Evolutionary conservation across 2,113 vertebrate genomes (phyloP).

Genomic region (Amphiprion ocellaris): DNA sequence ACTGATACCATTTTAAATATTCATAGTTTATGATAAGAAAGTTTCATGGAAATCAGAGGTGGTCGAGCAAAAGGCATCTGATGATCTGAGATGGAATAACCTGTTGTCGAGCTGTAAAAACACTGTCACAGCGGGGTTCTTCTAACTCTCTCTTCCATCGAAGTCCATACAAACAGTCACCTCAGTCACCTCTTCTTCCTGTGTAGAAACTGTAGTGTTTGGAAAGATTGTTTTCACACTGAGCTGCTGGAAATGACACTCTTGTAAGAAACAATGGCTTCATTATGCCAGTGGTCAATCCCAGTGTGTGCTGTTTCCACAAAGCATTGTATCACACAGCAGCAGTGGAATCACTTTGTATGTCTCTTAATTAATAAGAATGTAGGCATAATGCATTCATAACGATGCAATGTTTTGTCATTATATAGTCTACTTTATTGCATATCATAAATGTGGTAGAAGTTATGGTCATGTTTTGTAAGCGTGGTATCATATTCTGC

Average conservation of each 20-base stretch:
- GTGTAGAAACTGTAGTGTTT: slow-evolving; percentile 2
- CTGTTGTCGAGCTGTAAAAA: slow-evolving; percentile 23
- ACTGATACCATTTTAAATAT: too few relatives aligned
- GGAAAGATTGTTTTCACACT: slow-evolving; percentile 52
- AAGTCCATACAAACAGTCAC: neutral
- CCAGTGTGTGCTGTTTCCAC: slow-evolving; percentile 12
- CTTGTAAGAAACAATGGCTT: slow-evolving; percentile 54
- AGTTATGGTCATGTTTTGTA: neutral
- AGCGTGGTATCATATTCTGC: slow-evolving; percentile 23
- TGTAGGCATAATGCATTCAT: slow-evolving; percentile 8
- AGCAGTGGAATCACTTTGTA: neutral
- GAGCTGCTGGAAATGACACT: slow-evolving; percentile 40
- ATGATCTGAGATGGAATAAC: too few relatives aligned
- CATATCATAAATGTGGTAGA: neutral
- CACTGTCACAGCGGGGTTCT: slow-evolving; percentile 3
- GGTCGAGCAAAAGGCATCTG: too few relatives aligned
- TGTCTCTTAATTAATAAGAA: neutral
- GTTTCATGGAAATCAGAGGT: too few relatives aligned
- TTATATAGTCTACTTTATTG: neutral
- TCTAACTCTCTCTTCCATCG: slow-evolving; percentile 10
- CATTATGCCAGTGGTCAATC: slow-evolving; percentile 22
- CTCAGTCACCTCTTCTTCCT: slow-evolving; percentile 42
- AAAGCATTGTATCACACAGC: neutral
- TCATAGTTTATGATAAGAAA: too few relatives aligned
- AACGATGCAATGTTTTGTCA: neutral